These are phyloP conservation scores for Drosophila mimetica DNA, from an alignment of 2,888 invertebrate species.

Conservation along the genomic window DNA sequence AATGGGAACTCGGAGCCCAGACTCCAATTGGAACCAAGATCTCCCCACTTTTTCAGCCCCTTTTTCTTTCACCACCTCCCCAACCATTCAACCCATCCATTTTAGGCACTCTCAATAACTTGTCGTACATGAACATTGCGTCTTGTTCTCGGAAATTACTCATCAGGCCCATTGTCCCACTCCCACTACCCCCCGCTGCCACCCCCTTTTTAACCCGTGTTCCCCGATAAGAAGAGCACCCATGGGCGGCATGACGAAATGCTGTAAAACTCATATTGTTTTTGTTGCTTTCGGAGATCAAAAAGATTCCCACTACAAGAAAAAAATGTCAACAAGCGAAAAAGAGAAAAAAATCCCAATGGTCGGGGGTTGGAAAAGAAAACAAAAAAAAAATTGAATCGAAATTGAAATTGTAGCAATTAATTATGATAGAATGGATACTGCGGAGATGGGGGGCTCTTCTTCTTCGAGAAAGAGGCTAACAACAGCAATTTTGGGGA, in stretches of 20 bases:
- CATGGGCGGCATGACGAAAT: conserved; percentile 65
- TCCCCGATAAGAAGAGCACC: conserved; percentile 30
- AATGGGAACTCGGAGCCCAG: too few species aligned
- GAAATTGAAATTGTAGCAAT: conserved; percentile 75
- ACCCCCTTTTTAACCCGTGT: not conserved
- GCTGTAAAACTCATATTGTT: conserved; percentile 52
- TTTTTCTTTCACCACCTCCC: too few species aligned
- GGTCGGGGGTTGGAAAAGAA: conserved; percentile 1
- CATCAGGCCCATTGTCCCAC: conserved; percentile 45
- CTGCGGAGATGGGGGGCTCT: not conserved
- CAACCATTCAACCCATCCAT: not conserved
- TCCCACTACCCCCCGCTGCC: not conserved
- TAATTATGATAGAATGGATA: conserved; percentile 58
- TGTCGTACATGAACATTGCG: conserved; percentile 37
- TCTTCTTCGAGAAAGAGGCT: not conserved
- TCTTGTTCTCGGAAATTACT: conserved; percentile 70
- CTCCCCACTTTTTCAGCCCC: not conserved
- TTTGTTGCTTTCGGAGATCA: conserved; percentile 52
- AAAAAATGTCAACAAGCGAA: conserved; percentile 18
- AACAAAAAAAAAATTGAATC: conserved; percentile 13
- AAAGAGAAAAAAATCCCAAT: conserved; percentile 9
- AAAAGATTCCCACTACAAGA: conserved; percentile 55
- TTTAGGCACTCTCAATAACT: conserved; percentile 22
- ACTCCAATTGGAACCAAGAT: not conserved
- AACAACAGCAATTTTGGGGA: conserved; percentile 42